Evolutionary conservation across 2,888 invertebrate genomes (phyloP).

Genomic region (Zygaena filipendulae): DNA sequence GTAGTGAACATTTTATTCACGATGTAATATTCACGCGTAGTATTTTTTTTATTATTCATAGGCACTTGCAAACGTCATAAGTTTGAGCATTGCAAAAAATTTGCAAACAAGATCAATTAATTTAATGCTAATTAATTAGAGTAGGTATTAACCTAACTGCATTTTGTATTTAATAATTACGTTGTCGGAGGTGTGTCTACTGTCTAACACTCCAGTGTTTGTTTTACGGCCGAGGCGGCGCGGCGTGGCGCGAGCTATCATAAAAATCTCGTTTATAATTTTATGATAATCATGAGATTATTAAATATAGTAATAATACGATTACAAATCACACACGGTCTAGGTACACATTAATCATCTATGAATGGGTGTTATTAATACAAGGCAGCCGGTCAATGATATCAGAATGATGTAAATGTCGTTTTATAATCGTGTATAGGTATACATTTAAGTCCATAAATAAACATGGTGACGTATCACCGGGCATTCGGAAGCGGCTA

Average conservation of each 20-base stretch:
- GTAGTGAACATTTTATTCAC: too few relatives aligned
- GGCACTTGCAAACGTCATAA: too few relatives aligned
- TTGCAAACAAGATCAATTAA: too few relatives aligned
- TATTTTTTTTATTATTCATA: too few relatives aligned
- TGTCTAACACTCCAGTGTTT: slow-evolving; percentile 7
- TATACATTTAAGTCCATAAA: slow-evolving; percentile 27
- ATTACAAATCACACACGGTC: slow-evolving; percentile 54
- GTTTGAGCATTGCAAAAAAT: too few relatives aligned
- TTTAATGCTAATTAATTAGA: too few relatives aligned
- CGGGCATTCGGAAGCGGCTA: slow-evolving; percentile 32
- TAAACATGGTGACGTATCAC: slow-evolving; percentile 56
- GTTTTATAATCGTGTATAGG: slow-evolving; percentile 46
- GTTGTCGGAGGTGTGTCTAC: background rate
- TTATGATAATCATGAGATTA: slow-evolving; percentile 54
- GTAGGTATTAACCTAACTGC: too few relatives aligned
- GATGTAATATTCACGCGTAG: too few relatives aligned
- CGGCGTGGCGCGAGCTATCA: too few relatives aligned
- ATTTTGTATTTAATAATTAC: too few relatives aligned
- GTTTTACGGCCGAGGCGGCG: slow-evolving; percentile 50
- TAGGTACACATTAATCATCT: slow-evolving; percentile 60
- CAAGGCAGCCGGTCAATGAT: slow-evolving; percentile 56
- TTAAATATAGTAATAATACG: too few relatives aligned
- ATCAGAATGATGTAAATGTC: slow-evolving; percentile 61
- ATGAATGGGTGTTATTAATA: slow-evolving; percentile 61
- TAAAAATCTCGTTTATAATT: slow-evolving; percentile 63